Base-by-base conservation (phyloP, 2,113 vertebrate species). In the Pseudorectes ferrugineus region DNA sequence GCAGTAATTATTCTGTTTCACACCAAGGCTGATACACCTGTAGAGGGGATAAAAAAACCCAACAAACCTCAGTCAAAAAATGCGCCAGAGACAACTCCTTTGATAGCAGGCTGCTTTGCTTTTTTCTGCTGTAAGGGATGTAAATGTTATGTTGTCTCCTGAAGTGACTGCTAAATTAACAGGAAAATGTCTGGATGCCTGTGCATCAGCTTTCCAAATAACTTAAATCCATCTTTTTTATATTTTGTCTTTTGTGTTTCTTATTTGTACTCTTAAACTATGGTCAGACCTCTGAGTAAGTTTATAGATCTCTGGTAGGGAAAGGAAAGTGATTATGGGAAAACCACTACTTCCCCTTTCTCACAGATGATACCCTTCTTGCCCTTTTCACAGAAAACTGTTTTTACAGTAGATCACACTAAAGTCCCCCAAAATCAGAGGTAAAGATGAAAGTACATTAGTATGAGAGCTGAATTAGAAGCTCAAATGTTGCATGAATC, bases 1-100 rank as follows among this genome's bases (percentile, higher is more conserved):
- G 63, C 24, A 70, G 62, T 89, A 94, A 89, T 92, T 85, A 61
- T 25, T 75, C 68, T 79, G 35, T 89, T 95, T 93, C 89, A 85
- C 38, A 28, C 61, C 66, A 79, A 93, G 55, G 54, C 40, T 52
- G 59, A 71, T 62, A 75, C 38, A 85, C 46, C 63, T 78, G 84
- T 70, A 79, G 67, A 94, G n/a, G 38, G 48, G n/a, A 89, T 93
- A 6, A 93, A 93, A 88, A 71, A 36, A 22, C 3, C 13, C 31
- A 38, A 38, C 38, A 87, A 91, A 84, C 35, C 19, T 77, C 51
- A 57, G 49, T 74, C 8, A 48, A 58, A 87, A 85, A 96, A 72
- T 38, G 55, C 83, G 61, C 88, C 43, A 22, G 25, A 75, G 82
- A 67, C 5, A 48, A 19, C 52, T 90, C 67, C 57, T 84, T 72